Evolutionary conservation across 2,888 invertebrate genomes (phyloP).

Genomic region (Dione juno): DNA sequence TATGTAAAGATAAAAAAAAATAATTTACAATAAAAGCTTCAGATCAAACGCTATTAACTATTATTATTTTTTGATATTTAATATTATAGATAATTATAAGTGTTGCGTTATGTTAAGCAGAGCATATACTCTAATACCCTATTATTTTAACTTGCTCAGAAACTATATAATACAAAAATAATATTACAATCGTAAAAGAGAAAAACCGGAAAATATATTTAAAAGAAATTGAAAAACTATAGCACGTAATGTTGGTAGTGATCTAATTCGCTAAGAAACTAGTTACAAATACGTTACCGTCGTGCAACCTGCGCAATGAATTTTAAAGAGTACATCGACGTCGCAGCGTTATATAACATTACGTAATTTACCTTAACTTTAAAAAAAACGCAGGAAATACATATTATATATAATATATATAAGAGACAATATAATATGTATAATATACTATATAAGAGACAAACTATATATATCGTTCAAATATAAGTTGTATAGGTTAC

Average conservation of each 20-base stretch:
- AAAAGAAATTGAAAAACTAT: constrained; percentile 5
- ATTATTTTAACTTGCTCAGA: not conserved
- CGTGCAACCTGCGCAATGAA: constrained; percentile 25
- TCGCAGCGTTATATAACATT: constrained; percentile 5
- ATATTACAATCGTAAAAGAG: not conserved
- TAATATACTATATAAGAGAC: too few species aligned
- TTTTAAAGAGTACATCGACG: constrained; percentile 18
- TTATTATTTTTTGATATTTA: too few species aligned
- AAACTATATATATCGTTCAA: too few species aligned
- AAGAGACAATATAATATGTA: too few species aligned
- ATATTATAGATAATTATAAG: too few species aligned
- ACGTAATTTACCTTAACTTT: not conserved
- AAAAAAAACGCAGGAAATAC: too few species aligned
- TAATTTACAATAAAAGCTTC: too few species aligned
- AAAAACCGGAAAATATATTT: not conserved
- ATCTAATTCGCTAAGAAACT: constrained; percentile 21
- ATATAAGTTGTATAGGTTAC: too few species aligned
- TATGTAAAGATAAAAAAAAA: too few species aligned
- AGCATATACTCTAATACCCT: not conserved
- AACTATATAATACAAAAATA: not conserved
- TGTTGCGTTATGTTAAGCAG: too few species aligned
- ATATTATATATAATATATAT: too few species aligned
- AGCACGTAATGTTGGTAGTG: constrained; percentile 9
- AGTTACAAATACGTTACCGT: constrained; percentile 29
- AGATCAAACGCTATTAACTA: too few species aligned